These are phyloP conservation scores for Alosa sapidissima DNA, from an alignment of 2,797 vertebrate genomes.

Conservation along the genomic window DNA sequence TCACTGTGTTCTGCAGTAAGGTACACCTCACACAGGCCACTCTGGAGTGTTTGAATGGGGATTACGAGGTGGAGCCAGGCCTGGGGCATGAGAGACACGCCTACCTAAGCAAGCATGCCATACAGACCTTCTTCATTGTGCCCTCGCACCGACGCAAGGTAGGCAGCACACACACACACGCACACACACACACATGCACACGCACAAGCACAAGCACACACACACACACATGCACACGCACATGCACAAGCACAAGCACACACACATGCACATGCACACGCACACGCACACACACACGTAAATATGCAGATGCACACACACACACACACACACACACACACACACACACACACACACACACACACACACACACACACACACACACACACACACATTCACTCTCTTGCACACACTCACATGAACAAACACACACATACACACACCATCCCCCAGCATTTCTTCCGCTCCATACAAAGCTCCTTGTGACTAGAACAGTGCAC, in stretches of 20 bases:
- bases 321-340: not conserved
- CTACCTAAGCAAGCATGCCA: slow-evolving; percentile 93
- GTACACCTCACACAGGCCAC: slow-evolving; percentile 96
- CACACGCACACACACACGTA: not conserved
- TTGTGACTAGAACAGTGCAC: not conserved
- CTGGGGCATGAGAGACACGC: slow-evolving; percentile 90
- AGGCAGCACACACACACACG: slow-evolving; percentile 32
- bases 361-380: not conserved
- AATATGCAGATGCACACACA: not conserved
- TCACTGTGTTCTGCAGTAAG: slow-evolving; percentile 75
- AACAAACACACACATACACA: not conserved
- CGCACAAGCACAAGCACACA: not conserved
- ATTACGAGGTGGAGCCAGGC: slow-evolving; percentile 97
- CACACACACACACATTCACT: not conserved
- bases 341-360: not conserved
- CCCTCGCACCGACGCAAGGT: slow-evolving; percentile 97
- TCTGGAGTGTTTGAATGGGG: slow-evolving; percentile 93
- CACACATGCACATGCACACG: not conserved
- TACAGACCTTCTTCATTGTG: slow-evolving; percentile 97
- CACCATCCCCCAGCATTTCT: not conserved
- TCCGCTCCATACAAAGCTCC: not conserved
- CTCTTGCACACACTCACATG: not conserved
- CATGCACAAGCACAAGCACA: not conserved
- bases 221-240: not conserved
- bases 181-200: not conserved